Conservation (phyloP, 2,797 vertebrate genomes). For the Heterohyrax brucei region DNA sequence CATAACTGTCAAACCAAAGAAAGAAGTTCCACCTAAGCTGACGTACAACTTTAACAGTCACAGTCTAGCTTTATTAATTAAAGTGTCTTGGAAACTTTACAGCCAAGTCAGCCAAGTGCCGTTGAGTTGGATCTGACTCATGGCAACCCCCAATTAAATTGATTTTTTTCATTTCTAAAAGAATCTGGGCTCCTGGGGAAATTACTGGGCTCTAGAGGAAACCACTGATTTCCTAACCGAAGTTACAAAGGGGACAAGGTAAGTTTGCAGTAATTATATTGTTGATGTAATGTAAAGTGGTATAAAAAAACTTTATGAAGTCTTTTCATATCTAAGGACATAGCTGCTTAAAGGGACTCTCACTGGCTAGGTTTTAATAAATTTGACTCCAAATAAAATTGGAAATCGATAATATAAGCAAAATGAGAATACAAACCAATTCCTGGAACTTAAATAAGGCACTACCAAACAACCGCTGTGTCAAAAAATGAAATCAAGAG, state of each 20-base stretch:
- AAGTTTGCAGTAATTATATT: background rate
- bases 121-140: no score
- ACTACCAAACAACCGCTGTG: background rate
- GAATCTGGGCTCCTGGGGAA: background rate
- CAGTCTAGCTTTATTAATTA: background rate
- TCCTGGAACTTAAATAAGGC: no score
- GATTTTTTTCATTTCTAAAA: background rate
- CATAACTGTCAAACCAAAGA: no score
- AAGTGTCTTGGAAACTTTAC: background rate
- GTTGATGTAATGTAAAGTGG: background rate
- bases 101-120: no score
- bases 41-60: no score
- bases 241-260: background rate
- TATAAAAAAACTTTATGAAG: background rate
- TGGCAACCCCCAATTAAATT: no score
- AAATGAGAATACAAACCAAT: no score
- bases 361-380: background rate
- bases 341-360: background rate
- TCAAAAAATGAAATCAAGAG: background rate
- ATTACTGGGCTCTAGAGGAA: background rate
- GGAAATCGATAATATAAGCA: no score
- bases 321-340: background rate
- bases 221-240: background rate
- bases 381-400: background rate
- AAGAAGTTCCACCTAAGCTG: no score